Base-by-base conservation (phyloP, 2,113 vertebrate genomes). In the Redunca redunca region DNA sequence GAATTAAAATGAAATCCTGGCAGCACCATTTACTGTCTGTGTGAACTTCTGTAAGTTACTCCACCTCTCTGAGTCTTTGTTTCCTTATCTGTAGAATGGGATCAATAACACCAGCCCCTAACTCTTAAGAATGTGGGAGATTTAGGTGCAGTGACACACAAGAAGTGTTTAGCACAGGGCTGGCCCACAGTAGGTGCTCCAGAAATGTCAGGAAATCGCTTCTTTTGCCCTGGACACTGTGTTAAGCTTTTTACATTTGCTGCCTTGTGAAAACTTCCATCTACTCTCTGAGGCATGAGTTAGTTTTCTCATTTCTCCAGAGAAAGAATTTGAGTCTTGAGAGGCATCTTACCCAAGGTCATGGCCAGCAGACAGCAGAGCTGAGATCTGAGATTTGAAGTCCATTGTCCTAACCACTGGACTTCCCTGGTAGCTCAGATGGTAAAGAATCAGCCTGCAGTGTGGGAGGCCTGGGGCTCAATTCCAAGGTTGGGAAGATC, bases 81-180 rank as follows among this genome's bases (percentile, higher is more conserved):
- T 87, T 93, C 28, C 46, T 95, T 25, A 40, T 85, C 87, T 60
- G 80, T 87, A 48, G 88, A 93, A 86, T 62, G 60, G 78, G 78
- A 11, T 50, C 52, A 28, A 6, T 23, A 1, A 8, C 2, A 77
- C 33, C 30, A 90, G 48, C 30, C 33, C 40, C 57, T 36, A 17
- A 21, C 57, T 90, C 14, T 0, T 6, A 52, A 82, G 43, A 60
- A 30, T 26, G 40, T n/a, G 53, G 53, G 50, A 87, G 83, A 64
- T 46, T 21, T 25, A 74, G 40, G 15, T 6, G 53, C 58, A 64
- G 25, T 19, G 13, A 57, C 0, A 1, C 6, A 5, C 12, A 14
- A 3, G 52, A 48, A 81, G n/a, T 7, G 5, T 12, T 15, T n/a
- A 58, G 62, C 1, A 1, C 40, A 1, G 26, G 40, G 13, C 16